Percentiles rank a stretch among this genome's conserved stretches.
Conservation (phyloP, 2,113 vertebrate genomes). For the Etheostoma cragini region DNA sequence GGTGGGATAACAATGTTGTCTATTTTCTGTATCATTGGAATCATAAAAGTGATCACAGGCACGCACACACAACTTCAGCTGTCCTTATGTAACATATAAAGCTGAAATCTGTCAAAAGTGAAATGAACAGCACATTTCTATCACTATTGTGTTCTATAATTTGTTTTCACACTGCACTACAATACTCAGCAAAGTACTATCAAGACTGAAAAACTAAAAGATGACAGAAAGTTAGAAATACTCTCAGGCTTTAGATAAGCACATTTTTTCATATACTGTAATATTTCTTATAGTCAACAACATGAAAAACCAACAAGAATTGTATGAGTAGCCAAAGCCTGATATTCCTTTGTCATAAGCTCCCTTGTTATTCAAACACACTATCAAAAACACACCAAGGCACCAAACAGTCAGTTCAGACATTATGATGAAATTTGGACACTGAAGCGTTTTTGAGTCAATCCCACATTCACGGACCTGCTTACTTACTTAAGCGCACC, state of each 20-base stretch:
- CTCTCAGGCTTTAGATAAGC: not conserved
- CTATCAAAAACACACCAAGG: not conserved
- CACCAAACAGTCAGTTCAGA: not conserved
- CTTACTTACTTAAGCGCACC: not conserved
- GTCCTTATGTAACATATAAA: slow-evolving; percentile 17
- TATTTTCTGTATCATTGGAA: slow-evolving; percentile 5
- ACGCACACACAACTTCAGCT: not conserved
- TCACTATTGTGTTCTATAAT: not conserved
- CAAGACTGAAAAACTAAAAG: not conserved
- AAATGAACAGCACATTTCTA: slow-evolving; percentile 23
- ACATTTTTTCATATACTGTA: not conserved
- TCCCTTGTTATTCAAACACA: not conserved
- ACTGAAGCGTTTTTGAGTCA: not conserved
- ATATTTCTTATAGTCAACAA: not conserved
- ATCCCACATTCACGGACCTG: not conserved
- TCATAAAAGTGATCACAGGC: slow-evolving; percentile 23
- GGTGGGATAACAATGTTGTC: slow-evolving; percentile 1
- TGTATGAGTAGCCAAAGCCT: not conserved
- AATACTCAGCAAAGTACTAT: not conserved
- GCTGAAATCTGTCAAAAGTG: slow-evolving; percentile 31
- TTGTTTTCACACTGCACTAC: not conserved
- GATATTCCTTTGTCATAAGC: not conserved
- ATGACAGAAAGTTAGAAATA: not conserved
- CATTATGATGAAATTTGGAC: not conserved
- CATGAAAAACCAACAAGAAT: not conserved